A percentile compares a stretch with the other conserved stretches of the same genome.
Evolutionary conservation across 2,888 invertebrate species (phyloP).

Genomic region (Emesis furor): DNA sequence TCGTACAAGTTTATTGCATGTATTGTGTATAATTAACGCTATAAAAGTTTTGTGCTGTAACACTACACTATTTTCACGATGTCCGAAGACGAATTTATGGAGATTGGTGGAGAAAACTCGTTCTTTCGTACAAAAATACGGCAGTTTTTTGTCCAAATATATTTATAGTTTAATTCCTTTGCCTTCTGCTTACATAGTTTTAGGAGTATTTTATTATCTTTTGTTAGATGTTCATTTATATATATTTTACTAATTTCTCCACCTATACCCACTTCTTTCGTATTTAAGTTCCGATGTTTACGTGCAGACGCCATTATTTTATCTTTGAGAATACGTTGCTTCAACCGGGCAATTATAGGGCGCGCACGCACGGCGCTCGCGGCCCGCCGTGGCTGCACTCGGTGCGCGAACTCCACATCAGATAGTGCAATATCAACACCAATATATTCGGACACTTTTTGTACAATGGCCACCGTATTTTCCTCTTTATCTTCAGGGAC

Average conservation of each 20-base stretch:
- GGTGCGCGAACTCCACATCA: conserved; percentile 52
- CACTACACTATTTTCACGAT: background rate
- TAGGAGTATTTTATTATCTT: conserved; percentile 37
- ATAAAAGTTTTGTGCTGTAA: too few relatives aligned
- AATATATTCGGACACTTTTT: conserved; percentile 25
- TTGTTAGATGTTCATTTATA: conserved; percentile 37
- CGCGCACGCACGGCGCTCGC: background rate
- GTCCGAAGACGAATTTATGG: conserved; percentile 2
- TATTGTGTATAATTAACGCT: too few relatives aligned
- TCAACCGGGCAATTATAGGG: background rate
- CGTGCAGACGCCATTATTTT: background rate
- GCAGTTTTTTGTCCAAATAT: conserved; percentile 44
- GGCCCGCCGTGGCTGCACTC: conserved; percentile 40
- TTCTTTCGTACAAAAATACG: conserved; percentile 34
- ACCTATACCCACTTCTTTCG: conserved; percentile 31
- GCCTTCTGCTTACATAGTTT: conserved; percentile 27
- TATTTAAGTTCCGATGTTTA: background rate
- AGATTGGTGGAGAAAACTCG: conserved; percentile 32
- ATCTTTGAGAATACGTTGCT: background rate
- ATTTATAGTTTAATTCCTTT: conserved; percentile 36
- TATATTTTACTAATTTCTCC: conserved; percentile 28
- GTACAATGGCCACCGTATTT: conserved; percentile 32
- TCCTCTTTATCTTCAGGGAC: conserved; percentile 44
- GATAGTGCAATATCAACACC: conserved; percentile 41
- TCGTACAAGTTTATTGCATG: too few relatives aligned